Evolutionary conservation across 2,888 invertebrate species (phyloP), one percentile per base, ranked within the genome.

Genomic region (Notocelia uddmanniana): DNA sequence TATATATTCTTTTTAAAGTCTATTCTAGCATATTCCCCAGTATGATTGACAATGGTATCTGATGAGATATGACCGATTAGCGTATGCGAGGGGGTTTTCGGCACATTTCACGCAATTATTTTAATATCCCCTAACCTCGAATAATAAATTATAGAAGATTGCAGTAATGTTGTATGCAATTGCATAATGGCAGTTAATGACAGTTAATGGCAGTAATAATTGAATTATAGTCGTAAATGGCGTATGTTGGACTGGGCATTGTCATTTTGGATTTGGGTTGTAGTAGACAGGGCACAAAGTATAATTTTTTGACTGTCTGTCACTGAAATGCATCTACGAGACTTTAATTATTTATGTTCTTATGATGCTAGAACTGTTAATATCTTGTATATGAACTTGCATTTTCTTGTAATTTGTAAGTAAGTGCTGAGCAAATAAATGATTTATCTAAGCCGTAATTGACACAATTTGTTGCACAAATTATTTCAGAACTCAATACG

Each of bases 31-130:
- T 48, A 10, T 37, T 6, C 23, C 18, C 50, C 34, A n/a, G 37
- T 10, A 52, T 52, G 10, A 70, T 52, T 58, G 64, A 52, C 64
- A 70, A 70, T 59, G 19, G 50, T 26, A n/a, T 8, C 19, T 69
- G 50, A 64, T 45, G 69, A 63, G 41, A 50, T 41, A 21, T n/a
- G n/a, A 41, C 26, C 10, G 59, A 71, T 71, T 71, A 67, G 59
- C 23, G 37, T 23, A 18, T 18, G 11, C 41, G 54, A 52, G 54
- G 69, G 66, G 66, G 23, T 60, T 67, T 41, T 60, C 67, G 41
- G 66, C 15, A 55, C 71, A 71, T 71, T 71, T 67, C 34, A 59
- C 26, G 31, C 60, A 71, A 71, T 71, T 71, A 71, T 71, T 71
- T 60, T 71, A 71, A 71, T 71, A 60, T 60, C 11, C 15, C 18